These are phyloP conservation scores for Polyommatus icarus DNA, from an alignment of 2,888 invertebrate species.

Conservation along the genomic window DNA sequence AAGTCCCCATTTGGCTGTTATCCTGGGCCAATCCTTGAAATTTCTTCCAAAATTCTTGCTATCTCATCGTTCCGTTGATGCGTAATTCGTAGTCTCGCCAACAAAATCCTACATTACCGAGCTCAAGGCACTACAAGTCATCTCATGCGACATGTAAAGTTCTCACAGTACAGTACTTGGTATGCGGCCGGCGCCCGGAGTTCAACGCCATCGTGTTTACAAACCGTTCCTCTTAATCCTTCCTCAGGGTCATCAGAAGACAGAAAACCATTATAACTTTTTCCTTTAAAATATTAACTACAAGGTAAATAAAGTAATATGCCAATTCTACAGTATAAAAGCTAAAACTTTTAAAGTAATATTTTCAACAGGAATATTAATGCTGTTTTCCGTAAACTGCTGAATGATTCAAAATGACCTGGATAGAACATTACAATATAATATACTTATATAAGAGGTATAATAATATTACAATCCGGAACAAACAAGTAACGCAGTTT, in stretches of 20 bases:
- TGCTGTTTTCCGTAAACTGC: too few relatives aligned
- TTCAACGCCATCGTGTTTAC: slow-evolving; percentile 52
- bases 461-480: too few relatives aligned
- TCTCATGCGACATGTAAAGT: slow-evolving; percentile 36
- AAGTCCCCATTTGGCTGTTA: background rate
- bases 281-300: background rate
- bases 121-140: background rate
- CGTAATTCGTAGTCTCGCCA: background rate
- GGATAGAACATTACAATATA: too few relatives aligned
- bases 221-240: slow-evolving; percentile 45
- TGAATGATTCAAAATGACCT: too few relatives aligned
- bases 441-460: too few relatives aligned
- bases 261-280: background rate
- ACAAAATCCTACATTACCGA: background rate
- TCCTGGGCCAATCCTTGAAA: background rate
- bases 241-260: slow-evolving; percentile 30
- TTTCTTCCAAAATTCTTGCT: background rate
- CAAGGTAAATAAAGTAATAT: background rate
- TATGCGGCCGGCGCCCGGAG: slow-evolving; percentile 57
- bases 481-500: too few relatives aligned
- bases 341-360: too few relatives aligned
- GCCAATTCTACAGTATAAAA: too few relatives aligned
- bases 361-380: too few relatives aligned
- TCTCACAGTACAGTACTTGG: slow-evolving; percentile 53
- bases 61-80: background rate